Conservation (phyloP, 2,888 invertebrate genomes). For the Oxyteleia sp. region DNA sequence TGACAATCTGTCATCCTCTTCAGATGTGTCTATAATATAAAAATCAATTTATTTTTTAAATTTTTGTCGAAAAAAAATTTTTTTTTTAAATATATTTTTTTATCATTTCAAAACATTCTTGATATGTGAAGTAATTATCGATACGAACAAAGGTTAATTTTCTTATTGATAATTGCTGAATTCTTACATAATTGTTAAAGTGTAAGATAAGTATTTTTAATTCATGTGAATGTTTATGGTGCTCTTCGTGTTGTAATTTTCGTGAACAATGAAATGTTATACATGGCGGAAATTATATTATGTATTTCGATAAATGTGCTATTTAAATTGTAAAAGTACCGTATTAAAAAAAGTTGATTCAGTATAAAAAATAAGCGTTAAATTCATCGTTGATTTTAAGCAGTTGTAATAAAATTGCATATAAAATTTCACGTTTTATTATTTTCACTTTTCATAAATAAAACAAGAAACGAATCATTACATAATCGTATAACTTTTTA, state of each 20-base stretch:
- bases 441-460: not conserved
- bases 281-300: constrained; percentile 16
- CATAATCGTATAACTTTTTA: not conserved
- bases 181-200: not conserved
- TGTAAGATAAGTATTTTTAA: constrained; percentile 23
- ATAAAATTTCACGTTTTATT: constrained; percentile 2
- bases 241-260: constrained; percentile 34
- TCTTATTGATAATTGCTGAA: not conserved
- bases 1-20: too few species aligned
- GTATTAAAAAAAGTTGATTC: constrained; percentile 9
- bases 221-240: constrained; percentile 38
- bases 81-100: too few species aligned
- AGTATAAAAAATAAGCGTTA: not conserved
- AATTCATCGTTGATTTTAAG: not conserved
- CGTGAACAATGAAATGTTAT: constrained; percentile 22
- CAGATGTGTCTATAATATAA: too few species aligned
- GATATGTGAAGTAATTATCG: too few species aligned
- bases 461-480: too few species aligned
- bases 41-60: too few species aligned
- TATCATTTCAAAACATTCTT: too few species aligned
- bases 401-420: constrained; percentile 24
- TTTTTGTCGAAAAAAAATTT: too few species aligned
- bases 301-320: constrained; percentile 35
- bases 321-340: constrained; percentile 8
- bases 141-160: not conserved